Evolutionary conservation across 2,888 invertebrate genomes (phyloP).

Genomic region (Tenthredo scrophulariae): DNA sequence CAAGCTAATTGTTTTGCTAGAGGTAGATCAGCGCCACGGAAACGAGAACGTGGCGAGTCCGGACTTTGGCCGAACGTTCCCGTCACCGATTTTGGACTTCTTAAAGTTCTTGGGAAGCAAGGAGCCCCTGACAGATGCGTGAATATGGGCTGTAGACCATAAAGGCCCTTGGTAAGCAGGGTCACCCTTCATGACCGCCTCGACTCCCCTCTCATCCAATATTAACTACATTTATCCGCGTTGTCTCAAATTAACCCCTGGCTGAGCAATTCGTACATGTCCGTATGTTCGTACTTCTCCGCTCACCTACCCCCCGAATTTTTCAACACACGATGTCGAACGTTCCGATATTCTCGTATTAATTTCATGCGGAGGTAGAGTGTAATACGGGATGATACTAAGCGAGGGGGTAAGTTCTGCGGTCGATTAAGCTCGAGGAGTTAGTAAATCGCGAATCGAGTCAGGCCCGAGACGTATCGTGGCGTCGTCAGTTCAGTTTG

Average conservation of each 20-base stretch:
- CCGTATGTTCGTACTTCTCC: conserved; percentile 1
- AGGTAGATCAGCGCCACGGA: neutral
- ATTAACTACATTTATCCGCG: conserved; percentile 78
- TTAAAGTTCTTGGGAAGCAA: conserved; percentile 33
- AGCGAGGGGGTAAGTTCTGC: conserved; percentile 16
- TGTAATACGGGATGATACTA: neutral
- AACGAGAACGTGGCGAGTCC: neutral
- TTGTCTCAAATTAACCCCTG: conserved; percentile 77
- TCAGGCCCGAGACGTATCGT: conserved; percentile 26
- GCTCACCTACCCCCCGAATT: neutral
- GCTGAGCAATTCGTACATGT: conserved; percentile 34
- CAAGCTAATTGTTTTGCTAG: conserved; percentile 10
- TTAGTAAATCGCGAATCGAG: conserved; percentile 29
- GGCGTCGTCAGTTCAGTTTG: conserved; percentile 3
- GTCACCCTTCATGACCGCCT: conserved; percentile 27
- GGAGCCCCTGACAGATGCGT: conserved; percentile 43
- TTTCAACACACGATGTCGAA: neutral
- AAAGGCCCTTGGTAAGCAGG: conserved; percentile 40
- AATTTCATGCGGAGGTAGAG: neutral
- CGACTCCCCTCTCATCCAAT: conserved; percentile 69
- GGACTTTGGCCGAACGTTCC: too few species aligned
- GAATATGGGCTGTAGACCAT: conserved; percentile 28
- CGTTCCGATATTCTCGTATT: neutral
- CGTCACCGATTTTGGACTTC: neutral
- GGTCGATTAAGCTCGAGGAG: conserved; percentile 20